These are phyloP conservation scores for Schizopygopsis pylzovi DNA, from an alignment of 2,797 vertebrate genomes.

Conservation along the genomic window DNA sequence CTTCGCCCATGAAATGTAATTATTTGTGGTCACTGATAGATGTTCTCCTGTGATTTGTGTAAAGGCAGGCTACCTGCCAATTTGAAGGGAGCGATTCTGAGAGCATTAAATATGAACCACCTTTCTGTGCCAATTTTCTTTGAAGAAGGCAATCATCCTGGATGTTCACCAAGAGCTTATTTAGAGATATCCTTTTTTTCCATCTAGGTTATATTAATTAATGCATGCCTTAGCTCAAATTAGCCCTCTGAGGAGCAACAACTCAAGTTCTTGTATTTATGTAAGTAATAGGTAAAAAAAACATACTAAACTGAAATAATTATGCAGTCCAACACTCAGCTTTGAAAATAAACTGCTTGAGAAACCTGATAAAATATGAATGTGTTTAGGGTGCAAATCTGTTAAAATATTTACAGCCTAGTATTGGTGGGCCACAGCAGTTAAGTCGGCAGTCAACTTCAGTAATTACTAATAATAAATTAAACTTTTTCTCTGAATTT, in stretches of 20 bases:
- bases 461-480: slow-evolving; percentile 76
- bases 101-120: slow-evolving; percentile 70
- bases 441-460: slow-evolving; percentile 83
- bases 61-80: slow-evolving; percentile 72
- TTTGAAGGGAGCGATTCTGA: slow-evolving; percentile 67
- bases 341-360: slow-evolving; percentile 84
- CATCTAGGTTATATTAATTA: slow-evolving; percentile 84
- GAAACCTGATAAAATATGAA: slow-evolving; percentile 85
- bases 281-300: slow-evolving; percentile 83
- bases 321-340: slow-evolving; percentile 85
- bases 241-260: slow-evolving; percentile 83
- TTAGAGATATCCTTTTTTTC: slow-evolving; percentile 79
- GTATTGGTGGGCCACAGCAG: slow-evolving; percentile 81
- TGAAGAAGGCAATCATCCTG: slow-evolving; percentile 78
- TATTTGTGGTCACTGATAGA: slow-evolving; percentile 61
- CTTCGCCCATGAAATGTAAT: slow-evolving; percentile 34
- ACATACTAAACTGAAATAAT: slow-evolving; percentile 87
- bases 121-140: slow-evolving; percentile 78
- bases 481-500: slow-evolving; percentile 73
- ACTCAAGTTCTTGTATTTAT: slow-evolving; percentile 86
- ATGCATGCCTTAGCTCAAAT: slow-evolving; percentile 82
- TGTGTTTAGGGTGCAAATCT: slow-evolving; percentile 82
- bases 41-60: slow-evolving; percentile 57
- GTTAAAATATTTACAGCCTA: slow-evolving; percentile 87
- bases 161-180: slow-evolving; percentile 77